Percentiles rank a stretch among this genome's conserved stretches.
These are phyloP conservation scores for Holothuria scabra DNA, from an alignment of 53 echinoderm and acorn worm species.

Conservation along the genomic window DNA sequence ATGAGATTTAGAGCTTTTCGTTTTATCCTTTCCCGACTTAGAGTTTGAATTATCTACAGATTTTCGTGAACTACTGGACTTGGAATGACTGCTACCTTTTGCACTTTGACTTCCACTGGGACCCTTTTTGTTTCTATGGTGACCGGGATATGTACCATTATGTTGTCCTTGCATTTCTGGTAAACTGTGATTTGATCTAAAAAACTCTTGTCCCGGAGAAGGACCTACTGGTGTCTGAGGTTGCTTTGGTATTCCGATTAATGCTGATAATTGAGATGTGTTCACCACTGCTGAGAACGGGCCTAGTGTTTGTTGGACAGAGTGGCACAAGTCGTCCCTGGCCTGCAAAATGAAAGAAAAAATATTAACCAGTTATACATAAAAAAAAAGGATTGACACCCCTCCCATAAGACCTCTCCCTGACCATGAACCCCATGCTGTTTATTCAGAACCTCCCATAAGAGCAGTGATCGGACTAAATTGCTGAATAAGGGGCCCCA, in stretches of 20 bases:
- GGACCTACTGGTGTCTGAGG: slow-evolving; percentile 26
- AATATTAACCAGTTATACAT: not conserved
- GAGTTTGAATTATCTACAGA: not conserved
- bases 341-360: slow-evolving; percentile 8
- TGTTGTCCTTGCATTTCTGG: not conserved
- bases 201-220: slow-evolving; percentile 16
- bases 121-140: not conserved
- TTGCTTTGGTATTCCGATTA: slow-evolving; percentile 25
- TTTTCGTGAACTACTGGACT: not conserved
- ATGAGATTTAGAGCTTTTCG: not conserved
- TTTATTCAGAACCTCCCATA: no score
- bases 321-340: slow-evolving; percentile 18
- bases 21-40: slow-evolving; percentile 21
- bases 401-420: no score
- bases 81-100: slow-evolving; percentile 5
- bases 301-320: slow-evolving; percentile 25
- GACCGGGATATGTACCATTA: not conserved
- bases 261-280: slow-evolving; percentile 1
- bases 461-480: no score
- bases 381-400: no score
- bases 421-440: no score
- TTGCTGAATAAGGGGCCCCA: no score
- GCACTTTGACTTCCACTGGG: no score
- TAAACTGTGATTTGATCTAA: slow-evolving; percentile 17
- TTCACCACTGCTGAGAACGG: slow-evolving; percentile 11